Evolutionary conservation across 2,113 vertebrate species (phyloP), one percentile per base, ranked within the genome.

Genomic region (Poeciliopsis occidentalis): DNA sequence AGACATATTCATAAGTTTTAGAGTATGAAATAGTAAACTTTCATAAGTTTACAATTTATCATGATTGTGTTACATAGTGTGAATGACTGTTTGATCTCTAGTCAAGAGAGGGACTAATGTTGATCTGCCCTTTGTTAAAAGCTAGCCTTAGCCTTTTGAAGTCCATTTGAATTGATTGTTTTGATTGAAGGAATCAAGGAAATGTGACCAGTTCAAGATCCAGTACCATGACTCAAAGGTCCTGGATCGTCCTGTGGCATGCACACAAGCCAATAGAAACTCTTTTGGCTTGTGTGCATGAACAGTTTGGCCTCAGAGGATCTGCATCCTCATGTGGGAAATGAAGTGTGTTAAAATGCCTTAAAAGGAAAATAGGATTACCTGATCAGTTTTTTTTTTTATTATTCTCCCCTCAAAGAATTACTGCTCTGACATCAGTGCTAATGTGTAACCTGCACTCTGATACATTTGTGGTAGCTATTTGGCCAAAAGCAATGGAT

Each of bases 391-490:
- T 80, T 85, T 77, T 74, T 81, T 74, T 85, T 79, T 87, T 85
- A 73, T 74, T 81, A 74, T 76, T 47, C 44, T n/a, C 51, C 51
- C n/a, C 51, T 78, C 76, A 78, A 72, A 69, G 68, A 81, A 90
- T 83, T 79, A 87, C 73, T 85, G 84, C 78, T 68, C 76, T 87
- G 81, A 81, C 80, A 80, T 80, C 74, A 69, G 62, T 47, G 67
- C 73, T 85, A 88, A 87, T 87, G 80, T 73, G 64, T 63, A 72
- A 63, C 84, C 84, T 89, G 90, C 84, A 82, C 85, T 84, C 70
- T 88, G 81, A 87, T 86, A 84, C 83, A 86, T 91, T 89, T 89
- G 78, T 75, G 47, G 69, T 84, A 89, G 84, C 69, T 71, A 83
- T 87, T 90, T 84, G 80, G 87, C 88, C 77, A 71, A 75, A 84